A percentile compares a stretch with the other conserved stretches of the same genome.
Conservation (phyloP, 2,888 invertebrate genomes). For the Proisotoma minuta region DNA sequence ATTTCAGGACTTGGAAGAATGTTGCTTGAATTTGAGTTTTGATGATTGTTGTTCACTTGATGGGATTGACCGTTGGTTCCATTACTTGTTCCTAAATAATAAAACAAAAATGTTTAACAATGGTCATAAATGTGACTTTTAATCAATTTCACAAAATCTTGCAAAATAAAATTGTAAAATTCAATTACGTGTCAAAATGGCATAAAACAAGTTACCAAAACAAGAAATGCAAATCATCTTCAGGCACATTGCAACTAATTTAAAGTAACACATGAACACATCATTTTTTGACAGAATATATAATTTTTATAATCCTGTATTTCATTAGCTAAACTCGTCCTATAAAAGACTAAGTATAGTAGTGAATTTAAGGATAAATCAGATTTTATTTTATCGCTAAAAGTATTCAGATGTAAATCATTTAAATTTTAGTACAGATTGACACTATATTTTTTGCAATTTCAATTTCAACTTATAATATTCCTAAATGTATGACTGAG, state of each 20-base stretch:
- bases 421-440: too few relatives aligned
- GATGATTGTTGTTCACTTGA: constrained; percentile 46
- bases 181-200: background rate
- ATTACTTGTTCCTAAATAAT: constrained; percentile 37
- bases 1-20: constrained; percentile 46
- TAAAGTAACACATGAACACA: background rate
- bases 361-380: background rate
- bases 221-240: constrained; percentile 3
- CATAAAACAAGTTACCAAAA: background rate
- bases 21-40: constrained; percentile 40
- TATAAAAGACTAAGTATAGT: background rate
- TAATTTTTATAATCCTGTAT: background rate
- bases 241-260: background rate
- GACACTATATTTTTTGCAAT: too few relatives aligned
- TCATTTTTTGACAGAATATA: background rate
- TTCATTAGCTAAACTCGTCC: background rate
- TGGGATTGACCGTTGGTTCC: constrained; percentile 38
- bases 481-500: background rate
- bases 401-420: too few relatives aligned
- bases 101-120: background rate
- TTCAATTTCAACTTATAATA: background rate
- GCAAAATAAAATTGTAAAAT: background rate
- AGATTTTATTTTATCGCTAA: too few relatives aligned
- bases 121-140: background rate
- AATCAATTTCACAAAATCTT: background rate